Evolutionary conservation across 2,888 invertebrate species (phyloP).

Genomic region (Acrobasis suavella): DNA sequence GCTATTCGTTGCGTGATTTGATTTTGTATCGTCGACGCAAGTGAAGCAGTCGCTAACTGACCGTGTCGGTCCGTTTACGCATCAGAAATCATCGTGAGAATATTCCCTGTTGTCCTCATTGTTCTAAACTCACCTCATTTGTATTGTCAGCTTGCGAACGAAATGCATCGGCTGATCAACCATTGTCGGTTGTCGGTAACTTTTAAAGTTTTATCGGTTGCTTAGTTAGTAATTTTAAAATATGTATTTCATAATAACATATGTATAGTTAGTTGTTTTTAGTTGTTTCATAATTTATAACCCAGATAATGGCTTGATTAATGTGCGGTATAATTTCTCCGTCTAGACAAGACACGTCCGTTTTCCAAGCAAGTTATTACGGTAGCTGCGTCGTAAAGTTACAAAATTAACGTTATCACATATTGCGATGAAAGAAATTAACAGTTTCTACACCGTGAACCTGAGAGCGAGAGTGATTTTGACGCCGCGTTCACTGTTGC

Average conservation of each 20-base stretch:
- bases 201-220: conserved; percentile 3
- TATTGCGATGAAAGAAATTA: conserved; percentile 57
- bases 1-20: conserved; percentile 54
- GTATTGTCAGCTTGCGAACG: conserved; percentile 42
- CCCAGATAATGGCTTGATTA: conserved; percentile 59
- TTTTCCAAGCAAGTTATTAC: conserved; percentile 45
- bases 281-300: conserved; percentile 44
- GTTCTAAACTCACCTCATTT: conserved; percentile 64
- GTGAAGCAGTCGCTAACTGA: conserved; percentile 62
- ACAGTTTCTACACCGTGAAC: conserved; percentile 57
- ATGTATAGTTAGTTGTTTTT: conserved; percentile 35
- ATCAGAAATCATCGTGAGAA: conserved; percentile 73
- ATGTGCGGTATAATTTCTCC: conserved; percentile 52
- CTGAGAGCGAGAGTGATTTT: conserved; percentile 66
- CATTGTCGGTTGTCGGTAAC: conserved; percentile 9
- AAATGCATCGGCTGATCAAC: conserved; percentile 19
- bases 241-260: conserved; percentile 29
- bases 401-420: conserved; percentile 52
- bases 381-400: conserved; percentile 45
- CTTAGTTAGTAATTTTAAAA: conserved; percentile 3
- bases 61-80: conserved; percentile 70
- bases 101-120: conserved; percentile 63
- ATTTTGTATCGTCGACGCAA: conserved; percentile 51
- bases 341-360: conserved; percentile 56
- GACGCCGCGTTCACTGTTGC: conserved; percentile 45